These are phyloP conservation scores for Erebia ligea DNA, from an alignment of 2,888 invertebrate genomes.

Conservation along the genomic window DNA sequence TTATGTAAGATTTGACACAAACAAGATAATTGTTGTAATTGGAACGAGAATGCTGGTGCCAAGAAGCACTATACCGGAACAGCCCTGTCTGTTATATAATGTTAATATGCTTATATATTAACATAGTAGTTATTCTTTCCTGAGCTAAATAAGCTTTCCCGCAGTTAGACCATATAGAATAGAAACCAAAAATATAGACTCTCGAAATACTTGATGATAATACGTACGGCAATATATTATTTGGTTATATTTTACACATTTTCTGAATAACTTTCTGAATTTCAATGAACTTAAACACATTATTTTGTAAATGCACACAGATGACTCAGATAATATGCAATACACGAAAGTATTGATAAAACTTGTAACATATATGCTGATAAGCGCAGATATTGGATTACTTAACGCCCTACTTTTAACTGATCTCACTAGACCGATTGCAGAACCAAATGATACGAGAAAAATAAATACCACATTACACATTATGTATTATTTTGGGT, in stretches of 20 bases:
- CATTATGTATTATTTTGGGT: not conserved
- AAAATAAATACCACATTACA: not conserved
- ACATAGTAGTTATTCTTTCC: no score
- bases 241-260: not conserved
- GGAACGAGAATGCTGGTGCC: constrained; percentile 33
- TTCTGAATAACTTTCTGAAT: not conserved
- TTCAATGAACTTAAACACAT: no score
- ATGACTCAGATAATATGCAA: not conserved
- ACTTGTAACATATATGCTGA: not conserved
- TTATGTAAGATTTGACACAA: constrained; percentile 45
- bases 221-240: no score
- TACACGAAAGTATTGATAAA: constrained; percentile 13
- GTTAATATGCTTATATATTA: not conserved
- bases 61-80: constrained; percentile 22
- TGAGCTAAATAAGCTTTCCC: no score
- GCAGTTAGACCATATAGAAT: no score
- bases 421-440: not conserved
- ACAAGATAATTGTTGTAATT: constrained; percentile 42
- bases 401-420: not conserved
- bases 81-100: constrained; percentile 19
- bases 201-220: no score
- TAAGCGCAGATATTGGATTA: constrained; percentile 2
- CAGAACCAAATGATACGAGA: not conserved
- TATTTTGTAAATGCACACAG: not conserved
- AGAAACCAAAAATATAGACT: no score